Conservation (phyloP, 1,140 invertebrate genomes). For the Riptortus pedestris region DNA sequence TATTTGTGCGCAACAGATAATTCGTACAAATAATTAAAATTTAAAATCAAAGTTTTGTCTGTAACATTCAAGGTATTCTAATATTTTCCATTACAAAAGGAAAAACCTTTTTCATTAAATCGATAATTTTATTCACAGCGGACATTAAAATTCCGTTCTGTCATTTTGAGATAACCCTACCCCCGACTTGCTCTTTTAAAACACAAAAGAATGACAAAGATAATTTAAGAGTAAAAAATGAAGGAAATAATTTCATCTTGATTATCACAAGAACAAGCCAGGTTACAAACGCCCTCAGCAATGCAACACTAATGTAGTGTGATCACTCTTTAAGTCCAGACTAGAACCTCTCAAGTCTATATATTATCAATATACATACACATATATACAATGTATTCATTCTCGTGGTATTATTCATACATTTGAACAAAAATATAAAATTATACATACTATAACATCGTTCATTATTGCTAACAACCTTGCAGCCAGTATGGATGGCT, state of each 20-base stretch:
- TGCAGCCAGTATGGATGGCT: background rate
- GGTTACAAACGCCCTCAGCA: background rate
- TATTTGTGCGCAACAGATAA: no score
- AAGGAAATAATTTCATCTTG: no score
- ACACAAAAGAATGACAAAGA: no score
- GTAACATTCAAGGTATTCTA: no score
- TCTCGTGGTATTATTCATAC: background rate
- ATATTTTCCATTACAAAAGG: no score
- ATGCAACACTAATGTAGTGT: background rate
- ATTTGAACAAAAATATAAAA: background rate
- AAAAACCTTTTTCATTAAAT: no score
- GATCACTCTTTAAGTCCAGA: background rate
- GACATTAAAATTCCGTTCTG: conserved; percentile 18
- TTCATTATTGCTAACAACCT: conserved; percentile 1
- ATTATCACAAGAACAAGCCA: background rate
- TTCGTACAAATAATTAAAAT: no score
- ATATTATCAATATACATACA: conserved; percentile 6
- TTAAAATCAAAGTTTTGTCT: no score
- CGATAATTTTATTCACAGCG: no score
- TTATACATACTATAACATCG: background rate
- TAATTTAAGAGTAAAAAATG: no score
- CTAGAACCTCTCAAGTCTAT: conserved; percentile 3
- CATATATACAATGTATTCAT: background rate
- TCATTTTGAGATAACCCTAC: background rate
- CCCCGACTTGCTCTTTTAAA: background rate